phyloP scores from a whole-genome alignment of 2,113 vertebrate species.

The Dunckerocampus dactyliophorus region DNA sequence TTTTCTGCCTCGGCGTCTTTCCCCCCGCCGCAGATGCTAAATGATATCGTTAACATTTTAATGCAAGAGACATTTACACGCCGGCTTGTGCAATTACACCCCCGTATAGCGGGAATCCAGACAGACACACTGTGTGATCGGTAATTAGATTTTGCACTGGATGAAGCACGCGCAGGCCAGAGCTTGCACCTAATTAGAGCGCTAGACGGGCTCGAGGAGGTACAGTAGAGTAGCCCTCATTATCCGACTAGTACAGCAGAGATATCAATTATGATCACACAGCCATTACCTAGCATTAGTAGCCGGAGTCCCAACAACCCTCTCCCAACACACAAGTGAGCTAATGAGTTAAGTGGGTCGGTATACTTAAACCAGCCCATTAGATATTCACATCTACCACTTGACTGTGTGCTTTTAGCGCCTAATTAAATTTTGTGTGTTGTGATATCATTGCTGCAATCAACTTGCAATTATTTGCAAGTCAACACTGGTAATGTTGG shows the following conservation, averaged over 20 bases:
- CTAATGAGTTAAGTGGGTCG: constrained; percentile 52
- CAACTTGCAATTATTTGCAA: constrained; percentile 54
- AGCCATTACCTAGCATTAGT: constrained; percentile 66
- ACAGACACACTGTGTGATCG: constrained; percentile 70
- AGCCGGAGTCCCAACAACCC: constrained; percentile 57
- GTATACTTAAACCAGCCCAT: constrained; percentile 57
- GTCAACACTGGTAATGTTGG: constrained; percentile 44
- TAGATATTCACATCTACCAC: constrained; percentile 59
- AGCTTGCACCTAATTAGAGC: constrained; percentile 72
- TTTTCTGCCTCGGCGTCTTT: constrained; percentile 46
- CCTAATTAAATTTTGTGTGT: constrained; percentile 48
- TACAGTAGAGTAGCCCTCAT: constrained; percentile 69
- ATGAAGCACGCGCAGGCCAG: constrained; percentile 46
- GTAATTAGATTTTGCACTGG: constrained; percentile 76
- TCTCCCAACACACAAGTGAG: constrained; percentile 39
- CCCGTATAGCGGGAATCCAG: constrained; percentile 69
- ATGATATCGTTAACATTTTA: constrained; percentile 76
- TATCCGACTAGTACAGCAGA: constrained; percentile 57
- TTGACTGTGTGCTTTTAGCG: constrained; percentile 41
- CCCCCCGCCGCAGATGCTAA: constrained; percentile 64
- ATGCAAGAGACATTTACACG: constrained; percentile 70
- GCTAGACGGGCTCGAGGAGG: constrained; percentile 62
- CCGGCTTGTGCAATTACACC: constrained; percentile 69
- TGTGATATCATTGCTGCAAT: constrained; percentile 38
- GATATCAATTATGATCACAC: constrained; percentile 66